Percentiles rank a stretch among this genome's conserved stretches.
Evolutionary conservation across 2,113 vertebrate genomes (phyloP).

Genomic region (Hippocampus comes): DNA sequence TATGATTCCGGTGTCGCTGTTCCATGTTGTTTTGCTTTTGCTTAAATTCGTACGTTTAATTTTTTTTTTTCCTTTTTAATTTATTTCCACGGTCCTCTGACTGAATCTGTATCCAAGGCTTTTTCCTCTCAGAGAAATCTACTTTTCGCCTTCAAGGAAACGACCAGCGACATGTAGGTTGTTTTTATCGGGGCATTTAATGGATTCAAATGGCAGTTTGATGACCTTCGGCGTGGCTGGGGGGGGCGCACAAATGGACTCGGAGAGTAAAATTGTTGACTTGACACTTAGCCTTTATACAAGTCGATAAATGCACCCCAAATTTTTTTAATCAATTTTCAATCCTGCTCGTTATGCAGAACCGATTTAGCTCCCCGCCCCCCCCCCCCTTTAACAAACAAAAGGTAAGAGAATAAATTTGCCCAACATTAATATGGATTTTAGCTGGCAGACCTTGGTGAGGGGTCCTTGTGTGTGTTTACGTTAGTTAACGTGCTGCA

Average conservation of each 20-base stretch:
- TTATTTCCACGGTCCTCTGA: slow-evolving; percentile 15
- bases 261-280: not conserved
- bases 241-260: not conserved
- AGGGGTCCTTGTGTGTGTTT: slow-evolving; percentile 21
- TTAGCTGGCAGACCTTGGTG: slow-evolving; percentile 38
- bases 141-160: not conserved
- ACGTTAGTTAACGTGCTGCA: slow-evolving; percentile 36
- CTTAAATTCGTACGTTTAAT: too few species aligned
- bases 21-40: slow-evolving; percentile 6
- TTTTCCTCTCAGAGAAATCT: not conserved
- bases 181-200: not conserved
- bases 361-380: too few species aligned
- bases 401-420: too few species aligned
- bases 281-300: not conserved
- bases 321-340: too few species aligned
- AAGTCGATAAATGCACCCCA: too few species aligned
- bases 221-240: not conserved
- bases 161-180: not conserved
- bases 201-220: not conserved
- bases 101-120: not conserved
- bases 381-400: too few species aligned
- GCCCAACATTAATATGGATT: too few species aligned
- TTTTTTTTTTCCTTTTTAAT: not conserved
- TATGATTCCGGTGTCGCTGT: slow-evolving; percentile 2
- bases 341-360: too few species aligned